Evolutionary conservation across 2,113 vertebrate species (phyloP).

Genomic region (Halichoerus grypus): DNA sequence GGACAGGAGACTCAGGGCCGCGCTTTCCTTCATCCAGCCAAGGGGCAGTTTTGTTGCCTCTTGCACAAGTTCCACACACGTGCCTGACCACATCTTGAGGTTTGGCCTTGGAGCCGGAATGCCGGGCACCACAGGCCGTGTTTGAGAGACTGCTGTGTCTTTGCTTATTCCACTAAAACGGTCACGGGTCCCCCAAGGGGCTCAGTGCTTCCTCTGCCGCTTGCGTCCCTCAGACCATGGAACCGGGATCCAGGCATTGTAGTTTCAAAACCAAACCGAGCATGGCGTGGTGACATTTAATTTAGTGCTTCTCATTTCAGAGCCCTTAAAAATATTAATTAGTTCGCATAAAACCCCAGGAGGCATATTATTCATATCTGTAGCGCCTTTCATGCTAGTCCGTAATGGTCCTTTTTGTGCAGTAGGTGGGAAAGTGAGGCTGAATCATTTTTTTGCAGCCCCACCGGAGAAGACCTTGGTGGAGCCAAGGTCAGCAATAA

Average conservation of each 20-base stretch:
- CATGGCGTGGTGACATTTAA: slow-evolving; percentile 66
- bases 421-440: slow-evolving; percentile 29
- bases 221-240: not conserved
- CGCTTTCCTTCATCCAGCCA: not conserved
- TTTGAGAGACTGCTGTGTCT: not conserved
- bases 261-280: not conserved
- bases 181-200: not conserved
- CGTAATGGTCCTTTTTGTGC: not conserved
- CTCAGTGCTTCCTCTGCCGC: not conserved
- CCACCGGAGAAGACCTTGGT: not conserved
- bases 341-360: slow-evolving; percentile 67
- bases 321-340: slow-evolving; percentile 75
- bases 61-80: not conserved
- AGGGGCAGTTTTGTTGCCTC: not conserved
- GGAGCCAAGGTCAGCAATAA: slow-evolving; percentile 47
- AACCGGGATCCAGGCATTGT: not conserved
- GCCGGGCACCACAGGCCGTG: not conserved
- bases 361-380: slow-evolving; percentile 51
- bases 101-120: not conserved
- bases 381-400: slow-evolving; percentile 31
- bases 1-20: not conserved
- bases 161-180: accelerated
- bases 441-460: not conserved
- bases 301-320: slow-evolving; percentile 73
- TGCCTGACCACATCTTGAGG: not conserved